phyloP scores from a whole-genome alignment of 2,113 vertebrate genomes.

The Oreochromis niloticus region DNA sequence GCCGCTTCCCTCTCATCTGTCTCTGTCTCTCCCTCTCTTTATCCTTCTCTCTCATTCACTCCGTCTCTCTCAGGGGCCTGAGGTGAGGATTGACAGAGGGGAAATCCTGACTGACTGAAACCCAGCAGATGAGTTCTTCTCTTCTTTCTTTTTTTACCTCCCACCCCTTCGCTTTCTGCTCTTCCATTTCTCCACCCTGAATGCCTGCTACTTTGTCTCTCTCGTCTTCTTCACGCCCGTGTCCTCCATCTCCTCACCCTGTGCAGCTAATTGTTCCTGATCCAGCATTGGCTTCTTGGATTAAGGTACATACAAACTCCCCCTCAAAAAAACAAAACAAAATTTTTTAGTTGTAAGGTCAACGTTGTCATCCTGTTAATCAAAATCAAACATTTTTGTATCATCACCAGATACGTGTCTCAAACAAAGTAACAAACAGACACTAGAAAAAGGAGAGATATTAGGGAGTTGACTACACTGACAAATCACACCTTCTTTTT shows the following conservation, averaged over 20 bases:
- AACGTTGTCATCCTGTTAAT: not conserved
- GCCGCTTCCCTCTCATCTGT: not conserved
- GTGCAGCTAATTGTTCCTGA: not conserved
- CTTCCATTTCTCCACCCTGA: not conserved
- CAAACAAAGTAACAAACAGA: not conserved
- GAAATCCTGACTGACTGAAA: constrained; percentile 37
- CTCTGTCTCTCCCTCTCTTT: not conserved
- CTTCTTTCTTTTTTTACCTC: not conserved
- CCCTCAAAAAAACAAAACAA: not conserved
- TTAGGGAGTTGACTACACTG: not conserved
- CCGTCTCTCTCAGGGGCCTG: not conserved
- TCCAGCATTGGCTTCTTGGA: not conserved
- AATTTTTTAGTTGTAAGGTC: not conserved
- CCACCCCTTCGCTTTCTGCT: not conserved
- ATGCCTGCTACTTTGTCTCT: not conserved
- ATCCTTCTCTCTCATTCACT: constrained; percentile 6
- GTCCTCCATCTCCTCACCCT: not conserved
- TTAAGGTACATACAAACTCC: not conserved
- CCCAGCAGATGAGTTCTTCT: not conserved
- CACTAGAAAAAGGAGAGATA: not conserved
- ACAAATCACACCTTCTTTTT: not conserved
- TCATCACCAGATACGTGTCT: not conserved
- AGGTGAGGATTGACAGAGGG: constrained; percentile 29
- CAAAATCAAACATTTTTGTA: not conserved
- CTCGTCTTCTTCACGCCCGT: not conserved